These are phyloP conservation scores for Malurus elegans DNA, from an alignment of 2,113 vertebrate genomes.

Conservation along the genomic window DNA sequence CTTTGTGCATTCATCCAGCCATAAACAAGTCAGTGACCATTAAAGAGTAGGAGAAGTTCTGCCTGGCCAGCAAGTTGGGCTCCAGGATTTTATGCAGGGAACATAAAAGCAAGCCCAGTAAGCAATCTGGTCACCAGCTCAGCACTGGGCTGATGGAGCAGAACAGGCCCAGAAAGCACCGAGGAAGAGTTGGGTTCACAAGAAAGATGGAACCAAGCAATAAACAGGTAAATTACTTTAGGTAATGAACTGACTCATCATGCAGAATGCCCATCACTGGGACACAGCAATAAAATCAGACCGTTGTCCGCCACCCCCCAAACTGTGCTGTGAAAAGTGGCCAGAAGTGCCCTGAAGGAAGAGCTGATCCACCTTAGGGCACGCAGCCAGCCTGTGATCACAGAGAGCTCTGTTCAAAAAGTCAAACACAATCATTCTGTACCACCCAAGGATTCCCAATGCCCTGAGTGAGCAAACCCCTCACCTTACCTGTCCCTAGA, in stretches of 20 bases:
- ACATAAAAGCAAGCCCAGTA: background rate
- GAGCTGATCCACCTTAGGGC: background rate
- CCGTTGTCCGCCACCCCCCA: background rate
- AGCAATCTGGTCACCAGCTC: background rate
- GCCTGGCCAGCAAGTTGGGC: background rate
- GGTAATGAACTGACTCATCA: background rate
- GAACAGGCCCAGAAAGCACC: background rate
- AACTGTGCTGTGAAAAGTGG: background rate
- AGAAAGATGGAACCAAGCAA: background rate
- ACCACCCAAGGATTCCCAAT: background rate
- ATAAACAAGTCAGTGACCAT: background rate
- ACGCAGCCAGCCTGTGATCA: fast-evolving
- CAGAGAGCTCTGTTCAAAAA: background rate
- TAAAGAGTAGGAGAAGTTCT: background rate
- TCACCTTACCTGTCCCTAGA: background rate
- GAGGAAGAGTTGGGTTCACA: background rate
- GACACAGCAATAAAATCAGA: background rate
- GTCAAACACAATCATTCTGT: background rate
- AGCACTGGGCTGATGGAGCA: background rate
- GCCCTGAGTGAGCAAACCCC: background rate
- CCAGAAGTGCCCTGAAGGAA: background rate
- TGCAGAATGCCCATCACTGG: background rate
- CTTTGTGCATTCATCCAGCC: conserved; percentile 35
- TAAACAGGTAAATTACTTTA: background rate
- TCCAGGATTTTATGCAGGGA: background rate